A percentile compares a stretch with the other conserved stretches of the same genome.
Conservation (phyloP, 2,113 vertebrate genomes). For the Sula dactylatra region DNA sequence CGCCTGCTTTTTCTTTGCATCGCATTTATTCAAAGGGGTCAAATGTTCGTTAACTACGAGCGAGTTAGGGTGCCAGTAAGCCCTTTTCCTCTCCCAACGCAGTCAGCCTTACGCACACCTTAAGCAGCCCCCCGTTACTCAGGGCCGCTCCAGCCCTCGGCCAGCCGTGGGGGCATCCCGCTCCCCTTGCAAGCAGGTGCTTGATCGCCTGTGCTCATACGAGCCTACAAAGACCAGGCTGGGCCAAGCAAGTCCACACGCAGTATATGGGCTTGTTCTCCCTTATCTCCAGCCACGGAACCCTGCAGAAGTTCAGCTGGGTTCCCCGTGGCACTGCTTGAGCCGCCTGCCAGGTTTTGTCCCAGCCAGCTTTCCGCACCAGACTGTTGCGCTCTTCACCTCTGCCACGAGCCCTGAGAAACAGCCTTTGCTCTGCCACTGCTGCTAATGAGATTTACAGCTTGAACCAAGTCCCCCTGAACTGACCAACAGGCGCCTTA, state of each 20-base stretch:
- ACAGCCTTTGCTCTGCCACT: neutral
- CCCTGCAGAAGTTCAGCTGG: neutral
- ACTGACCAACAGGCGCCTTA: too few species aligned
- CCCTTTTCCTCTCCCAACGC: neutral
- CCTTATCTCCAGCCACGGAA: neutral
- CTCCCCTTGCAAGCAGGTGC: neutral
- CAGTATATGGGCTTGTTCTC: fast-evolving
- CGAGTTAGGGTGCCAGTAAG: neutral
- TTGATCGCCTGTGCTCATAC: fast-evolving
- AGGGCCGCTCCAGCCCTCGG: neutral
- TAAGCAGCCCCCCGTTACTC: neutral
- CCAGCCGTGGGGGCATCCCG: fast-evolving
- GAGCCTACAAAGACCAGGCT: too few species aligned
- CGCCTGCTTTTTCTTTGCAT: neutral
- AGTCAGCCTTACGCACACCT: neutral
- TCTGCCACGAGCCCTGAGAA: neutral
- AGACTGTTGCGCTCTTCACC: neutral
- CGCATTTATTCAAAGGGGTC: neutral
- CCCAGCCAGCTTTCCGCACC: neutral
- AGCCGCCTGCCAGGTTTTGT: neutral
- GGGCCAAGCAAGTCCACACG: neutral
- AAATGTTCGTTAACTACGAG: neutral
- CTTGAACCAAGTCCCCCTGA: neutral
- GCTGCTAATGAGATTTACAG: neutral
- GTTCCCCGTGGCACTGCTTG: neutral